Evolutionary conservation across 2,797 vertebrate species (phyloP).

Genomic region (Falco novaeseelandiae): DNA sequence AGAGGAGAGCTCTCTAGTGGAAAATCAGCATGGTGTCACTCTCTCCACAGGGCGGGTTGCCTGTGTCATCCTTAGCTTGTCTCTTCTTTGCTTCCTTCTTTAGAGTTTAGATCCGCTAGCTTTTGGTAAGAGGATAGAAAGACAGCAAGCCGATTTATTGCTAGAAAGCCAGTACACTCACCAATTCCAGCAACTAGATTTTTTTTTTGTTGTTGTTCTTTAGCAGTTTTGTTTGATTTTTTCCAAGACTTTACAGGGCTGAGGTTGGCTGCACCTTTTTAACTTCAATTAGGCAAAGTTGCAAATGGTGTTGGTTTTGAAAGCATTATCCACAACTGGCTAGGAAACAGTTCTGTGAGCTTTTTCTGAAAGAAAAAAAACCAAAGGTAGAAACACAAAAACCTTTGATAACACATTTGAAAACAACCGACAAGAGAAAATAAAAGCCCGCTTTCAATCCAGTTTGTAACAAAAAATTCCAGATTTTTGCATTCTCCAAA

Average conservation of each 20-base stretch:
- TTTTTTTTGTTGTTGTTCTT: not conserved
- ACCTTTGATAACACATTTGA: accelerated
- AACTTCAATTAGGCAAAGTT: not conserved
- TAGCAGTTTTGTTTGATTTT: not conserved
- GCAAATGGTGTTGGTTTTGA: not conserved
- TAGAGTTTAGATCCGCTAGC: not conserved
- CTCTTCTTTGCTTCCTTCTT: not conserved
- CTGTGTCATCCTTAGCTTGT: not conserved
- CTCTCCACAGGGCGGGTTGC: not conserved
- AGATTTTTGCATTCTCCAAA: not conserved
- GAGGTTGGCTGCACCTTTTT: not conserved
- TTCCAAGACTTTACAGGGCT: not conserved
- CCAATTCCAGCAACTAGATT: not conserved
- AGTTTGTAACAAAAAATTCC: not conserved
- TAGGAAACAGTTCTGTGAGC: not conserved
- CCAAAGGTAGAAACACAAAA: not conserved
- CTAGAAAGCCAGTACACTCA: not conserved
- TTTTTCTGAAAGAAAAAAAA: not conserved
- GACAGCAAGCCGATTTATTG: not conserved
- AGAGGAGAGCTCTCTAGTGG: not conserved
- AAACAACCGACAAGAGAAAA: not conserved
- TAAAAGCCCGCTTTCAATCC: not conserved
- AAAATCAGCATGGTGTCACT: not conserved
- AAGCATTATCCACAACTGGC: not conserved
- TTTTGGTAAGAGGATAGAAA: not conserved